phyloP scores from a whole-genome alignment of 2,888 invertebrate genomes.

The Lepidonotus clava region DNA sequence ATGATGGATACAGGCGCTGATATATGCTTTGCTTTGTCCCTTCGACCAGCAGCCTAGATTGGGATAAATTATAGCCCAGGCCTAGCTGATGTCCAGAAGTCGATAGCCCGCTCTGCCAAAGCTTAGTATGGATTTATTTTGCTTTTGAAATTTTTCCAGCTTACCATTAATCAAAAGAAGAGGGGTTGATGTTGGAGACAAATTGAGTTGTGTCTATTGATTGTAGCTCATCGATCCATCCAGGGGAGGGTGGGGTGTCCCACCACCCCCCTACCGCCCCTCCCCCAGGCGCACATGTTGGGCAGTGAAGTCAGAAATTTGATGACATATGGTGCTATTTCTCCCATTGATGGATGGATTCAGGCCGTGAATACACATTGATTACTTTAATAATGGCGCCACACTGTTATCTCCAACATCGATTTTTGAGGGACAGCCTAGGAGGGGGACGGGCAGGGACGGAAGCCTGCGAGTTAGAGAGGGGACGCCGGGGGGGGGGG shows the following conservation, averaged over 20 bases:
- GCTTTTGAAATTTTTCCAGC: slow-evolving; percentile 63
- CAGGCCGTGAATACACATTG: slow-evolving; percentile 33
- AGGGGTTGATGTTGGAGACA: slow-evolving; percentile 62
- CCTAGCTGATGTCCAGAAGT: slow-evolving; percentile 46
- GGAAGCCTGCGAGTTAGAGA: background rate
- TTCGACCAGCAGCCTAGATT: slow-evolving; percentile 25
- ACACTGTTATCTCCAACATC: slow-evolving; percentile 12
- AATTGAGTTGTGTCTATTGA: slow-evolving; percentile 65
- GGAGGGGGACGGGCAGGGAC: background rate
- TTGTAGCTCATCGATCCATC: slow-evolving; percentile 13
- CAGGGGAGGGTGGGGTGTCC: background rate
- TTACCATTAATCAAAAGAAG: slow-evolving; percentile 63
- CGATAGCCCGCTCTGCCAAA: slow-evolving; percentile 46
- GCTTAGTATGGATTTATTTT: slow-evolving; percentile 57
- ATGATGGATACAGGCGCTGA: slow-evolving; percentile 52
- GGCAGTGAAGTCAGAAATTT: slow-evolving; percentile 58
- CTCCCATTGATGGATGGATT: slow-evolving; percentile 54
- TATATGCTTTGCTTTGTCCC: slow-evolving; percentile 51
- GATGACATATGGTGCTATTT: slow-evolving; percentile 61
- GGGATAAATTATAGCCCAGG: slow-evolving; percentile 53
- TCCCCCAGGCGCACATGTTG: slow-evolving; percentile 11
- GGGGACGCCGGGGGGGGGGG: background rate
- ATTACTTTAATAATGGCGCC: slow-evolving; percentile 42
- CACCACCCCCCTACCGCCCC: background rate
- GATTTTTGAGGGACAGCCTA: slow-evolving; percentile 20